A percentile compares a stretch with the other conserved stretches of the same genome.
phyloP scores from a whole-genome alignment of 2,113 vertebrate genomes.

The Oostethus manadensis region DNA sequence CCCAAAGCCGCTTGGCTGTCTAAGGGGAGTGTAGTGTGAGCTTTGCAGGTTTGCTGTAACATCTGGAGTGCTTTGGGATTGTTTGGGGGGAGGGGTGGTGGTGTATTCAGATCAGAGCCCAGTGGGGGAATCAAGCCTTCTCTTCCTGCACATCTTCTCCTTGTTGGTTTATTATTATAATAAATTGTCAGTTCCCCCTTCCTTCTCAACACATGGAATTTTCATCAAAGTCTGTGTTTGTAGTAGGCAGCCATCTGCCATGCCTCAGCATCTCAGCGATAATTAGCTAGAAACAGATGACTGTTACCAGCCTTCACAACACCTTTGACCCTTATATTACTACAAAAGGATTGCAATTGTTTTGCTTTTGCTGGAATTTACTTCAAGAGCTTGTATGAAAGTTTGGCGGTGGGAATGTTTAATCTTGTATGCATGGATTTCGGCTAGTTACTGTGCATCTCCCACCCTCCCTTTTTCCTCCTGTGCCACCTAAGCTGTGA shows the following conservation, averaged over 20 bases:
- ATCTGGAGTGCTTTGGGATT: conserved; percentile 36
- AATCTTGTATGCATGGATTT: conserved; percentile 27
- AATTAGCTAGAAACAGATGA: conserved; percentile 38
- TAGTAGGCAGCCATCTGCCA: conserved; percentile 41
- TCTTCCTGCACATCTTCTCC: conserved; percentile 16
- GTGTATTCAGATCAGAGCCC: conserved; percentile 32
- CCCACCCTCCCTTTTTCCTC: conserved; percentile 11
- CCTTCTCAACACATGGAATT: conserved; percentile 26
- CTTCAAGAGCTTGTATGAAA: background rate
- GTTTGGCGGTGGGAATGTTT: conserved; percentile 18
- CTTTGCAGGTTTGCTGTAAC: conserved; percentile 30
- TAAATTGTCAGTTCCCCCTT: conserved; percentile 20
- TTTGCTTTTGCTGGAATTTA: background rate
- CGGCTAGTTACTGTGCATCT: conserved; percentile 7
- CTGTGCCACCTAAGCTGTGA: conserved; percentile 28
- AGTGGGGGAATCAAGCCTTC: conserved; percentile 14
- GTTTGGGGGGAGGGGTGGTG: background rate
- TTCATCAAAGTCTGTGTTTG: conserved; percentile 29
- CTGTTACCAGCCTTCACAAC: conserved; percentile 3
- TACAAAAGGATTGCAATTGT: background rate
- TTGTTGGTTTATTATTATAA: conserved; percentile 38
- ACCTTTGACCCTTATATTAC: conserved; percentile 1
- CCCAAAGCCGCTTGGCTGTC: conserved; percentile 32
- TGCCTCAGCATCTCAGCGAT: conserved; percentile 17
- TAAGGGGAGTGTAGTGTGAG: conserved; percentile 6